These are phyloP conservation scores for Criorhina ranunculi DNA, from an alignment of 2,888 invertebrate species.

Conservation along the genomic window DNA sequence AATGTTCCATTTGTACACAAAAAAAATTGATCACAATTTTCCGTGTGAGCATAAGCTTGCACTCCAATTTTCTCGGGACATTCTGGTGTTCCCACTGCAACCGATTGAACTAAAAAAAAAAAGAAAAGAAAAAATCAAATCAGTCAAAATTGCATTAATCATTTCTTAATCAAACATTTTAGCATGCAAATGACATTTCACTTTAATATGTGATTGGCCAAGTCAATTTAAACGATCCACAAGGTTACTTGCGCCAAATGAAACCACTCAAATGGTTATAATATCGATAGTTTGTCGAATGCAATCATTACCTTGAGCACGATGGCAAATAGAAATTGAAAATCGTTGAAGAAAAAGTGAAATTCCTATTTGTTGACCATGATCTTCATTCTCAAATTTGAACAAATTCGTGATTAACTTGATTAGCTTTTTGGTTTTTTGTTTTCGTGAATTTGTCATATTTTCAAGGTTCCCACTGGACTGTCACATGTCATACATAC, in stretches of 20 bases:
- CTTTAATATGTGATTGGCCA: not conserved
- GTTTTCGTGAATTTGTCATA: constrained; percentile 1
- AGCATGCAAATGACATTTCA: constrained; percentile 44
- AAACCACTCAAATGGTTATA: constrained; percentile 40
- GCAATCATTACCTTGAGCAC: constrained; percentile 20
- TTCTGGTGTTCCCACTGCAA: constrained; percentile 88
- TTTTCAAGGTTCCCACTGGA: constrained; percentile 53
- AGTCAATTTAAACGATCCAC: constrained; percentile 18
- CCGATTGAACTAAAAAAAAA: constrained; percentile 86
- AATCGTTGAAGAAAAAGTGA: constrained; percentile 61
- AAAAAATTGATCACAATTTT: constrained; percentile 95
- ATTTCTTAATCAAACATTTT: constrained; percentile 31
- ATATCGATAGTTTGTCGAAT: constrained; percentile 54
- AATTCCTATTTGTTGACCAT: constrained; percentile 48
- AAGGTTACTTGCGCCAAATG: constrained; percentile 41
- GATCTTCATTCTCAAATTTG: constrained; percentile 49
- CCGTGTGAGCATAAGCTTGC: constrained; percentile 93
- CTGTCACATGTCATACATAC: not conserved
- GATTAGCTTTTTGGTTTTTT: too few relatives aligned
- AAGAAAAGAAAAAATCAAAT: constrained; percentile 47
- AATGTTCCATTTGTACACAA: constrained; percentile 95
- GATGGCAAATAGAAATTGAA: constrained; percentile 41
- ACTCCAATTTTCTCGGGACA: constrained; percentile 93
- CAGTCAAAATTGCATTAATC: constrained; percentile 24
- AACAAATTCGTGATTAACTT: constrained; percentile 25